phyloP scores from a whole-genome alignment of 2,888 invertebrate species.

The Megamerina dolium region DNA sequence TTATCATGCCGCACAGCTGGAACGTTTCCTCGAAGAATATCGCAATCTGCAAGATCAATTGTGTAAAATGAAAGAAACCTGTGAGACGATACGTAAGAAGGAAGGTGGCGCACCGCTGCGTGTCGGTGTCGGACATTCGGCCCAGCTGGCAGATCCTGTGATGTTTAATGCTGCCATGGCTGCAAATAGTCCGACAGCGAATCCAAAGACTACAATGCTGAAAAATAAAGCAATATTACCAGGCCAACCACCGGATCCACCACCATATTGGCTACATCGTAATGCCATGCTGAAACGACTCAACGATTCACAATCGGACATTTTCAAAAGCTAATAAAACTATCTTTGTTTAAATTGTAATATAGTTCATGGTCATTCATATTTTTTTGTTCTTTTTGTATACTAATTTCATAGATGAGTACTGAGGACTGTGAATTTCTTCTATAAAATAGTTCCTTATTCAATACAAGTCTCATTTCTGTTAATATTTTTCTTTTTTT shows the following conservation, averaged over 20 bases:
- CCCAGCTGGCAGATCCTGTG: constrained; percentile 49
- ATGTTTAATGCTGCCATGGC: constrained; percentile 45
- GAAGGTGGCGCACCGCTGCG: constrained; percentile 45
- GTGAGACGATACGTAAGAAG: constrained; percentile 59
- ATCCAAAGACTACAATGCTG: constrained; percentile 53
- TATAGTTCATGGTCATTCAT: constrained; percentile 3
- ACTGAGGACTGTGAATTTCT: constrained; percentile 10
- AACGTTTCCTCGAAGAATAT: constrained; percentile 74
- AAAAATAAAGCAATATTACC: constrained; percentile 54
- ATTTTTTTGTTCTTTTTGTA: neutral
- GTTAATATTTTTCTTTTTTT: no score
- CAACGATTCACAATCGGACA: constrained; percentile 49
- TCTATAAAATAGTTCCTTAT: constrained; percentile 19
- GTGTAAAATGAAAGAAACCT: constrained; percentile 73
- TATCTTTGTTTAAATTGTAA: no score
- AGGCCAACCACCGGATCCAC: constrained; percentile 48
- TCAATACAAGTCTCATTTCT: constrained; percentile 2
- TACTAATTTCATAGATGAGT: neutral
- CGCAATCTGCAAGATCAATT: constrained; percentile 69
- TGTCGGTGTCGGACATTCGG: constrained; percentile 37
- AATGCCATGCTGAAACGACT: constrained; percentile 50
- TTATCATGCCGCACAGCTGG: constrained; percentile 72
- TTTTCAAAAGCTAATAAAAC: constrained; percentile 53
- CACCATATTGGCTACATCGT: constrained; percentile 50
- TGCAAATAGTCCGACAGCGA: constrained; percentile 26